These are phyloP conservation scores for Sibirionetta formosa DNA, from an alignment of 2,797 vertebrate genomes.

Conservation along the genomic window DNA sequence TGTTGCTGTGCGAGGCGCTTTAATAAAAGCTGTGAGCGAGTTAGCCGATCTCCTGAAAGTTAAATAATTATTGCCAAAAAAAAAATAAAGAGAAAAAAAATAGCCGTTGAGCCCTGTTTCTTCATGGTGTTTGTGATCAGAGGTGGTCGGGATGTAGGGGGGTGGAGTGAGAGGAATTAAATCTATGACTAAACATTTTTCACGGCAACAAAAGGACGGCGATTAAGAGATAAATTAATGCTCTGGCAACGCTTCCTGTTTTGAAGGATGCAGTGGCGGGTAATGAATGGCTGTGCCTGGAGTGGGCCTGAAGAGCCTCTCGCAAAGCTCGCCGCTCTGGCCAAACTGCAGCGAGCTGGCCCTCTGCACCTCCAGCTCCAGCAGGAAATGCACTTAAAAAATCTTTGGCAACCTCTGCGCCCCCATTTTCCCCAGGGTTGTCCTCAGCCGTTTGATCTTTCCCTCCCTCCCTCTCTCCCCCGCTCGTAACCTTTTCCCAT, in stretches of 20 bases:
- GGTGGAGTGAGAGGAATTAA: slow-evolving; percentile 68
- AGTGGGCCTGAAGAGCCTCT: slow-evolving; percentile 58
- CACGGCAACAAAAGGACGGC: slow-evolving; percentile 64
- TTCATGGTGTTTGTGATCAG: slow-evolving; percentile 60
- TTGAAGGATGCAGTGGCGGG: slow-evolving; percentile 74
- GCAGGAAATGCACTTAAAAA: slow-evolving; percentile 76
- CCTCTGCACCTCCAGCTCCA: slow-evolving; percentile 41
- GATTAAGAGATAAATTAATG: slow-evolving; percentile 81
- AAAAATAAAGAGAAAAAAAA: background rate
- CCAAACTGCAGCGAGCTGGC: slow-evolving; percentile 52
- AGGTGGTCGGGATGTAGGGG: slow-evolving; percentile 57
- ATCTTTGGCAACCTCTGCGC: slow-evolving; percentile 65
- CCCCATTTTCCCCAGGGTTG: slow-evolving; percentile 64
- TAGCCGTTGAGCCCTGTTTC: background rate
- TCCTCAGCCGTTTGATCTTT: slow-evolving; percentile 59
- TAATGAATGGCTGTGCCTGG: slow-evolving; percentile 73
- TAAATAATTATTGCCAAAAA: slow-evolving; percentile 30
- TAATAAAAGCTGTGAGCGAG: slow-evolving; percentile 44
- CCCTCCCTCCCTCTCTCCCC: slow-evolving; percentile 34
- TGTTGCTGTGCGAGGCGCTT: slow-evolving; percentile 52
- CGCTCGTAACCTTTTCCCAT: slow-evolving; percentile 62
- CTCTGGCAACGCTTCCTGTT: slow-evolving; percentile 79
- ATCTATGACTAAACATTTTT: slow-evolving; percentile 79
- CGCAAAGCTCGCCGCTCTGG: slow-evolving; percentile 35
- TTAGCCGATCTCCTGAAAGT: slow-evolving; percentile 51